Evolutionary conservation across 2,888 invertebrate species (phyloP).

Genomic region (Volucella zonaria): DNA sequence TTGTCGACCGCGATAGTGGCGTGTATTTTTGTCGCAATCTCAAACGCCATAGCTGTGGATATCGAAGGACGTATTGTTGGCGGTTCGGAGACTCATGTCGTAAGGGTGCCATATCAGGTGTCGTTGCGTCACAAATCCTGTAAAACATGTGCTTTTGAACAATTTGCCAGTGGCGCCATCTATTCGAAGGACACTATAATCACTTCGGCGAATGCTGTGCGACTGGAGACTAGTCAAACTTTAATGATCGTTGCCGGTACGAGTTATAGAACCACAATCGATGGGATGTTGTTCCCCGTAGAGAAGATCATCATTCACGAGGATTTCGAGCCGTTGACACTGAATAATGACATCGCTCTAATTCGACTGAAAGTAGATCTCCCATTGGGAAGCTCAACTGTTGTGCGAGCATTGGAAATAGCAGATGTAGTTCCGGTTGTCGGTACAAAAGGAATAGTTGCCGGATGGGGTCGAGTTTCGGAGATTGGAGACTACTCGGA

Average conservation of each 20-base stretch:
- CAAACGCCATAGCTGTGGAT: slow-evolving; percentile 23
- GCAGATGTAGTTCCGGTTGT: slow-evolving; percentile 74
- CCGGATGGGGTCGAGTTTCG: slow-evolving; percentile 79
- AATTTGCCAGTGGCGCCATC: slow-evolving; percentile 83
- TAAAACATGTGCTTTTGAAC: slow-evolving; percentile 59
- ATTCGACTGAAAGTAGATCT: slow-evolving; percentile 83
- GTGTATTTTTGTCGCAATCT: neutral
- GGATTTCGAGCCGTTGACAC: slow-evolving; percentile 74
- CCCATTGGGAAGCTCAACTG: slow-evolving; percentile 78
- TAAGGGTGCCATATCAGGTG: slow-evolving; percentile 82
- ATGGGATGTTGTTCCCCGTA: slow-evolving; percentile 77
- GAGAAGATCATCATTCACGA: slow-evolving; percentile 77
- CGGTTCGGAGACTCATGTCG: slow-evolving; percentile 81
- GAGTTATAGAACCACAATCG: slow-evolving; percentile 77
- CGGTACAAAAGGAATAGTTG: slow-evolving; percentile 77
- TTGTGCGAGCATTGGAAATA: slow-evolving; percentile 80
- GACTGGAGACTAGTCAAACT: slow-evolving; percentile 78
- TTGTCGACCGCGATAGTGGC: slow-evolving; percentile 12
- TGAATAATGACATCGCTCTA: slow-evolving; percentile 79
- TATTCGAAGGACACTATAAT: slow-evolving; percentile 79
- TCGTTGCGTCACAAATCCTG: slow-evolving; percentile 77
- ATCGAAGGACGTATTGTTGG: slow-evolving; percentile 81
- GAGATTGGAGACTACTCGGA: slow-evolving; percentile 44
- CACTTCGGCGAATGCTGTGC: slow-evolving; percentile 83
- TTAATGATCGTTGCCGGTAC: slow-evolving; percentile 76